A percentile compares a stretch with the other conserved stretches of the same genome.
Conservation (phyloP, 2,888 invertebrate species). For the Tinea trinotella region DNA sequence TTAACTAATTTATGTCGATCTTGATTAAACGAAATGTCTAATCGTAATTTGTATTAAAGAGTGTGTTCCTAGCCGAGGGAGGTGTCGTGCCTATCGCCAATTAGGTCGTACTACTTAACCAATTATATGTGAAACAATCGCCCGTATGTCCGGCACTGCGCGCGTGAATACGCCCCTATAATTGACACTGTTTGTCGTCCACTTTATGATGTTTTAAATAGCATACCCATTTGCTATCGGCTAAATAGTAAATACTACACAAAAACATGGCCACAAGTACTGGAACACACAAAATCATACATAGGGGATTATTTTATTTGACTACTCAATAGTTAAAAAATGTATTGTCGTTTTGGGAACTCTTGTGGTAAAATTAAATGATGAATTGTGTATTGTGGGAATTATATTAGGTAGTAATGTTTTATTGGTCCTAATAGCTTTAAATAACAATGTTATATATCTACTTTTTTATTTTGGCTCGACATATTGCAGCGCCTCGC, state of each 20-base stretch:
- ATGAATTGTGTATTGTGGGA: background rate
- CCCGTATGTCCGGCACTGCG: constrained; percentile 47
- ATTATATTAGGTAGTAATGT: background rate
- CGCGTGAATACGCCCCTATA: constrained; percentile 69
- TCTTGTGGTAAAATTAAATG: background rate
- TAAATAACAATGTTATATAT: too few relatives aligned
- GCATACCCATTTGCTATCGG: constrained; percentile 42
- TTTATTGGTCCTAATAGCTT: background rate
- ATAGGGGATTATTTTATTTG: constrained; percentile 66
- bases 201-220: constrained; percentile 66
- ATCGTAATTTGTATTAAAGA: constrained; percentile 14
- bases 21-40: constrained; percentile 12
- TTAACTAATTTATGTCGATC: constrained; percentile 14
- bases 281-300: constrained; percentile 28
- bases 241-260: too few relatives aligned
- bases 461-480: too few relatives aligned
- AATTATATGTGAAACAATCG: constrained; percentile 67
- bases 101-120: constrained; percentile 65
- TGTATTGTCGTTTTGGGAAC: constrained; percentile 7
- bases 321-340: background rate
- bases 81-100: constrained; percentile 57
- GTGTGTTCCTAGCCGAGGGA: constrained; percentile 13
- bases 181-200: constrained; percentile 45
- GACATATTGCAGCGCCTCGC: too few relatives aligned
- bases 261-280: constrained; percentile 27